Evolutionary conservation across 2,113 vertebrate genomes (phyloP).

Genomic region (Bolborhynchus lineola): DNA sequence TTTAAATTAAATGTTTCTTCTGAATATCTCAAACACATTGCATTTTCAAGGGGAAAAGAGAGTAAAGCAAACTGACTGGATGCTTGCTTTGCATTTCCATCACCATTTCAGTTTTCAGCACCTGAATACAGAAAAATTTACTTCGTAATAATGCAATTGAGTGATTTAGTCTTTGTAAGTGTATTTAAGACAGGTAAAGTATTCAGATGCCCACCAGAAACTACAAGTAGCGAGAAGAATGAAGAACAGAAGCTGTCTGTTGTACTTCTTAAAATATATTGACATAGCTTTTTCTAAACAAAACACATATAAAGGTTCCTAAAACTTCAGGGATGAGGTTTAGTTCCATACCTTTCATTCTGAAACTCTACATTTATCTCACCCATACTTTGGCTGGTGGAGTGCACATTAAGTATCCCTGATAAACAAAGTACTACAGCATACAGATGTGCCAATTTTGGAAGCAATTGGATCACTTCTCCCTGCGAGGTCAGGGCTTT

Average conservation of each 20-base stretch:
- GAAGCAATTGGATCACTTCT: constrained; percentile 52
- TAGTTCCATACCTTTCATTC: neutral
- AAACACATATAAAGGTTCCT: neutral
- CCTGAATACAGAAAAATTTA: neutral
- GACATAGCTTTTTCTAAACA: neutral
- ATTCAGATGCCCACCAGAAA: neutral
- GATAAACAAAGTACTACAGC: constrained; percentile 33
- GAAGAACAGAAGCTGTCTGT: neutral
- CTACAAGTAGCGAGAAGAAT: neutral
- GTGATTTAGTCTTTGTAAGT: neutral
- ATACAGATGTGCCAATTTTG: constrained; percentile 59
- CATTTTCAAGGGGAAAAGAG: neutral
- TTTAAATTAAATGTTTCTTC: neutral
- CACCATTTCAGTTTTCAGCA: neutral
- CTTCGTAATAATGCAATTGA: neutral
- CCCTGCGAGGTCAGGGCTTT: constrained; percentile 38
- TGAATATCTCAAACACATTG: neutral
- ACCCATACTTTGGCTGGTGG: neutral
- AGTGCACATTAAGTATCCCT: neutral
- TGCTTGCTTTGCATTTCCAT: neutral
- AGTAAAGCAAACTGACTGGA: neutral
- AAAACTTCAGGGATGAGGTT: neutral
- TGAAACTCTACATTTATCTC: neutral
- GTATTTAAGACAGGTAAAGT: neutral
- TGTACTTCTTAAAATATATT: neutral